phyloP scores from a whole-genome alignment of 2,113 vertebrate genomes.

The Amblyopsis rosae region DNA sequence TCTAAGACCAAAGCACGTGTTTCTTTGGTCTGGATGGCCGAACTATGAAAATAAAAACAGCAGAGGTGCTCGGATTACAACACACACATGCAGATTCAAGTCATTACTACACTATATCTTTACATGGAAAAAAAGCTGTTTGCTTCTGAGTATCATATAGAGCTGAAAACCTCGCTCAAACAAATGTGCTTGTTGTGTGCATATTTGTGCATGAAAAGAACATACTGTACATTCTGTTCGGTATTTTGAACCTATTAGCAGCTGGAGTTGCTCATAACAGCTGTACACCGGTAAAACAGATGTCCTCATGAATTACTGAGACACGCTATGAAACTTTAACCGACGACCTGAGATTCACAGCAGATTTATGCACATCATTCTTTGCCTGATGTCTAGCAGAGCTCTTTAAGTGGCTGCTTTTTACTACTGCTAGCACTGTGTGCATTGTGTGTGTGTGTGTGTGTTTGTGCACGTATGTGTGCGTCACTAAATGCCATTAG shows the following conservation, averaged over 20 bases:
- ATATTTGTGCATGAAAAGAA: slow-evolving; percentile 23
- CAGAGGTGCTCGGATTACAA: no score
- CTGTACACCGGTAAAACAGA: slow-evolving; percentile 68
- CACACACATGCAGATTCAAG: no score
- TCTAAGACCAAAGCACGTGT: no score
- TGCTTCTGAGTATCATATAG: no score
- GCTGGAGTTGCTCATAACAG: slow-evolving; percentile 55
- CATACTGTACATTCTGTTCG: slow-evolving; percentile 13
- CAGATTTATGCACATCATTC: slow-evolving; percentile 66
- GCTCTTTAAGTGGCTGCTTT: slow-evolving; percentile 54
- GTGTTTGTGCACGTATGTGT: background rate
- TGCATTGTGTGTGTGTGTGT: background rate
- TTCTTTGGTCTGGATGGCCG: no score
- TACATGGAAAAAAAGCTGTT: no score
- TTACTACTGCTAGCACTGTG: slow-evolving; percentile 1
- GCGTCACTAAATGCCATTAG: slow-evolving; percentile 25
- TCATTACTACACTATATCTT: no score
- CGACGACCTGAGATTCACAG: slow-evolving; percentile 61
- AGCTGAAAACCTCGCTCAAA: no score
- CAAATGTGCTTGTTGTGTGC: background rate
- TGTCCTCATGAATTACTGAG: slow-evolving; percentile 75
- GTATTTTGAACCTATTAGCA: slow-evolving; percentile 49
- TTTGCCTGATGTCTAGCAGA: slow-evolving; percentile 60
- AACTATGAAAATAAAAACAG: no score
- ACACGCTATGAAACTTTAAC: slow-evolving; percentile 68